Evolutionary conservation across 2,888 invertebrate genomes (phyloP), one percentile per base, ranked within the genome.

Genomic region (Steromphala cineraria): DNA sequence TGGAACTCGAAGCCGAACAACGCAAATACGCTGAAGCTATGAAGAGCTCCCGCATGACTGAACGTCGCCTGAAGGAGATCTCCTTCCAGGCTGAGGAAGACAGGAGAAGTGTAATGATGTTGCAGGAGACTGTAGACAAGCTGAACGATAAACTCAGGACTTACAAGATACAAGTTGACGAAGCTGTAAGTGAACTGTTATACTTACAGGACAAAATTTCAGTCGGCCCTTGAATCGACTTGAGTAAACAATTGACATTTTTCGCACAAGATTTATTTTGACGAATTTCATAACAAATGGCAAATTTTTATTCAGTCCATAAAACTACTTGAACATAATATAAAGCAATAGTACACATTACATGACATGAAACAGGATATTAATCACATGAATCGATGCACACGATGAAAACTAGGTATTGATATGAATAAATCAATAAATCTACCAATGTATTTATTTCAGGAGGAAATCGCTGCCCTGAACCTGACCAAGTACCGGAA

Each of bases 111-210:
- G 98, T 99, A 95, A 98, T 99, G 94, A 97, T 99, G 93, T 97
- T 99, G 96, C 98, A 99, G 94, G 99, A 99, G 95, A 96, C 99
- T 93, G 98, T 99, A 91, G 99, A 99, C 95, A 99, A 99, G 95
- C 96, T 99, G 92, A 94, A 94, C 86, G 97, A 98, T 95, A 99
- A 99, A 96, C 98, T 99, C 96, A 99, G 99, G 96, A 98, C 98
- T 92, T 99, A 99, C 97, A 99, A 99, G 97, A 97, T 99, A 95
- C 99, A 99, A 96, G 98, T 99, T 94, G 99, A 99, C 94, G 99
- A 99, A 94, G 99, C 99, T 89, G 95, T 95, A 92, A 94, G 94
- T 94, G 75, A 52, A 15, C 17, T 40, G 17, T 2, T 24, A 17
- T 4, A n/a, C 15, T 21, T 13, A 10, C 7, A 46, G 7, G 46